Evolutionary conservation across 2,888 invertebrate genomes (phyloP), one percentile per base, ranked within the genome.

Genomic region (Cyaniris semiargus): DNA sequence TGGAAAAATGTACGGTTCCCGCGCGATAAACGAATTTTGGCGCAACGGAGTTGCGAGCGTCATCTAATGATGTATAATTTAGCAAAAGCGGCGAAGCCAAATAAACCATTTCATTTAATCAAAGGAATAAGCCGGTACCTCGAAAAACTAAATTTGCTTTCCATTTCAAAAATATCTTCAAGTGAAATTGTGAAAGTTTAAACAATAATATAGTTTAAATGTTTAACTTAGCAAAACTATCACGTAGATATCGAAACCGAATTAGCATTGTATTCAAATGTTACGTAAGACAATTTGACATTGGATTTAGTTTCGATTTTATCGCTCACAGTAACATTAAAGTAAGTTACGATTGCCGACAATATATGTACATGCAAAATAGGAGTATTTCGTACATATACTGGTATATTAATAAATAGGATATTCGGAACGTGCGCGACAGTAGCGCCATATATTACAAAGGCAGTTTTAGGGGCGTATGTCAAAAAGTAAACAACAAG

Each of bases 271-370:
- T 7, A 44, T 21, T 44, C 13, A 3, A 23, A 44, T 38, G 6
- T 44, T 72, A 72, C 38, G n/a, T 21, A 72, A 44, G 13, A 44
- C 23, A 38, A 44, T 72, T 53, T 1, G 23, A n/a, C 15, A 13
- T 44, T 38, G 3, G 23, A 23, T 48, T 21, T 72, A 72, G 21
- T 72, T 44, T 72, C 21, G 38, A 21, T 48, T 72, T 34, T 72
- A 72, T 72, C 23, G 48, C 72, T 72, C 15, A 13, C 10, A 72
- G 70, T 18, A 70, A 70, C 31, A 21, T 53, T 23, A 71, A 38
- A 38, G n/a, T 71, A 38, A 38, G 34, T 71, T 60, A 60, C n/a
- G 21, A 60, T 23, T 13, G 23, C 60, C 23, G 21, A 23, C 23
- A 60, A 60, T 60, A 10, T 60, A 60, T 60, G 3, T 60, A 23